These are phyloP conservation scores for Phataginus tetradactyla DNA, from an alignment of 2,797 vertebrate genomes.

Conservation along the genomic window DNA sequence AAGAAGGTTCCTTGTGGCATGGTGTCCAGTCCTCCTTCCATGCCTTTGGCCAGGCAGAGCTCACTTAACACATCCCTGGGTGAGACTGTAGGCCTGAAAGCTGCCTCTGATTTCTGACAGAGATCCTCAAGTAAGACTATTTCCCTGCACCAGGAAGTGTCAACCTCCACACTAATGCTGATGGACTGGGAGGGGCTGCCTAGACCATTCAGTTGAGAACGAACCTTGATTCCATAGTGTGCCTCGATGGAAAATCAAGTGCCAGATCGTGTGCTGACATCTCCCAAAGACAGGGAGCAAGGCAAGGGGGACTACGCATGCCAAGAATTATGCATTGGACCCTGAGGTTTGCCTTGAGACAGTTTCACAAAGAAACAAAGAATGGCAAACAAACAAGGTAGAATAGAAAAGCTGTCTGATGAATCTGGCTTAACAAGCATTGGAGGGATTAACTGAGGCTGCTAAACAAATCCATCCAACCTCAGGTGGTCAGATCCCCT, in stretches of 20 bases:
- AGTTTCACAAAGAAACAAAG: not conserved
- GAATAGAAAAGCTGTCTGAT: not conserved
- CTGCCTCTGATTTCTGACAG: not conserved
- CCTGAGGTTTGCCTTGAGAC: not conserved
- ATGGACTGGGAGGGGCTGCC: accelerated
- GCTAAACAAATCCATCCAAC: not conserved
- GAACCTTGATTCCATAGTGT: not conserved
- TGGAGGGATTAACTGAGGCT: not conserved
- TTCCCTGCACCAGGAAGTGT: not conserved
- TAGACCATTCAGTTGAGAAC: not conserved
- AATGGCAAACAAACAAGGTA: not conserved
- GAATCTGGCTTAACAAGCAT: too few relatives aligned
- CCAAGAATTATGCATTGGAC: not conserved
- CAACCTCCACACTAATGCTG: not conserved
- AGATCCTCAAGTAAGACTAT: not conserved
- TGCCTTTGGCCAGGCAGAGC: not conserved
- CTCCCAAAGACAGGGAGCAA: not conserved
- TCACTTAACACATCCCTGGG: not conserved
- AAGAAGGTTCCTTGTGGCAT: not conserved
- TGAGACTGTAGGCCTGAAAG: not conserved
- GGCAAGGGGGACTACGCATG: accelerated
- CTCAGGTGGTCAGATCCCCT: not conserved
- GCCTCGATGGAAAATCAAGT: not conserved
- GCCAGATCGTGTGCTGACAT: accelerated
- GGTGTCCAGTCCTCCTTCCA: not conserved